Evolutionary conservation across 2,888 invertebrate genomes (phyloP), one percentile per base, ranked within the genome.

Genomic region (Catocala nupta): DNA sequence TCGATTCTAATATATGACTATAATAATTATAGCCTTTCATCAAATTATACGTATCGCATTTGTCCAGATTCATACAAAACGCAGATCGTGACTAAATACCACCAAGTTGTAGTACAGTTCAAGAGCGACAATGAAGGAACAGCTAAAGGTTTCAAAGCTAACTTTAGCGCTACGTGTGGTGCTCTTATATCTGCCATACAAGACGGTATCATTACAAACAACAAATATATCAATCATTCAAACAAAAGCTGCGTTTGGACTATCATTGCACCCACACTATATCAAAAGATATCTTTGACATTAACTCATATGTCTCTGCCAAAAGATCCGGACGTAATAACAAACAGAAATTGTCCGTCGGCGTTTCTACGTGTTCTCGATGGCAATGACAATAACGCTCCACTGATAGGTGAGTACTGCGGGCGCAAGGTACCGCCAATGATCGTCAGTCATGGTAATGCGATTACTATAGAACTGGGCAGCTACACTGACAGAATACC

Each of bases 61-160:
- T 70, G 88, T 93, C 68, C 95, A 90, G 48, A 86, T 80, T 68
- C 85, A 71, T 61, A 81, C 60, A 54, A 67, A 36, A 80, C 83
- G 48, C 81, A 80, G 80, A 93, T 95, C 48, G 81, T 89, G 55
- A 96, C 97, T 0, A 94, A 95, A n/a, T 90, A 94, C 34, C 96
- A 97, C 88, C 85, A 91, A 63, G 90, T 98, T 78, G 87, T 95
- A 11, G 83, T 99, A 5, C 95, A 96, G 49, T 96, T 97, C 87
- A 93, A 93, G 59, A 95, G 96, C 0, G 95, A 96, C 82, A 85
- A 82, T 2, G 86, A 88, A 7, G 85, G 95, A 1, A 90, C 95
- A 33, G 95, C 95, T 0, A 97, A 96, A 89, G 99, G 99, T 10
- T 99, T 99, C 85, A 95, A 95, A 76, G 96, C 97, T 4, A 95